Conservation (phyloP, 2,888 invertebrate species). For the Aphodius granarius region DNA sequence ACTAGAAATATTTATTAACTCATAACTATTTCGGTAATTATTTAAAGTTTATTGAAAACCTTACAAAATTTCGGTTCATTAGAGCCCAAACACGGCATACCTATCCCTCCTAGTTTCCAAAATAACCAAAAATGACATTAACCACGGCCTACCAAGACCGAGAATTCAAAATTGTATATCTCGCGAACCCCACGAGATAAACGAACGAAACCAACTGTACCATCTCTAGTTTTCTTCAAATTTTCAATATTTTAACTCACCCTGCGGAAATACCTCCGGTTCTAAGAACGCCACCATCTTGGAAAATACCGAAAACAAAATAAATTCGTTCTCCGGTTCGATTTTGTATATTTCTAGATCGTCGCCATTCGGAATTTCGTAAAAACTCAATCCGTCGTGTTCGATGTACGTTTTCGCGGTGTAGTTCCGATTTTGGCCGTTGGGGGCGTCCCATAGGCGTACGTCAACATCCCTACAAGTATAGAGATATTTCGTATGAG, state of each 20-base stretch:
- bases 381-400: not conserved
- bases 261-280: conserved; percentile 66
- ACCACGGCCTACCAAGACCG: not conserved
- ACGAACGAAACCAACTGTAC: not conserved
- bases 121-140: not conserved
- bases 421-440: not conserved
- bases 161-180: not conserved
- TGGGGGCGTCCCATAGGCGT: not conserved
- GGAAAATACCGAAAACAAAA: conserved; percentile 66
- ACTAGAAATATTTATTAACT: too few relatives aligned
- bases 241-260: conserved; percentile 53
- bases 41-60: not conserved
- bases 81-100: not conserved
- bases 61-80: not conserved
- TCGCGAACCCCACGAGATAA: not conserved
- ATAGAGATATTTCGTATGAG: not conserved
- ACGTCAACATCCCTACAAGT: not conserved
- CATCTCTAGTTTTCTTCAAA: not conserved
- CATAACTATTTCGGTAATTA: not conserved
- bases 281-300: conserved; percentile 64
- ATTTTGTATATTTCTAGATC: conserved; percentile 54
- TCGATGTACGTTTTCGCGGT: not conserved
- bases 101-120: not conserved
- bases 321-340: conserved; percentile 62
- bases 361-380: conserved; percentile 48